Percentiles rank a stretch among this genome's conserved stretches.
These are phyloP conservation scores for Nerophis lumbriciformis DNA, from an alignment of 2,113 vertebrate genomes.

Conservation along the genomic window DNA sequence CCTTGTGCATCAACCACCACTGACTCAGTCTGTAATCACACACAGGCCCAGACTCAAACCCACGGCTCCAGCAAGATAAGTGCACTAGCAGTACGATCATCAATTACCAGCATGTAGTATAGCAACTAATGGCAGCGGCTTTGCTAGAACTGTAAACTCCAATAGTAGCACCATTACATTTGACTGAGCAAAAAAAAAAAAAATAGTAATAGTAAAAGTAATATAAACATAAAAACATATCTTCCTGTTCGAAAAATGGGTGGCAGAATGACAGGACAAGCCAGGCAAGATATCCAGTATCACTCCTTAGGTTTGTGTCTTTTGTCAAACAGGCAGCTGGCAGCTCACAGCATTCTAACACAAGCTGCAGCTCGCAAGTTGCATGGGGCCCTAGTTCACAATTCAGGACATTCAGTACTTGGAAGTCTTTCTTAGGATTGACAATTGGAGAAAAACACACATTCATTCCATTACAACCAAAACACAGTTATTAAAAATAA, in stretches of 20 bases:
- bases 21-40: conserved; percentile 1
- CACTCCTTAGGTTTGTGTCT: conserved; percentile 35
- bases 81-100: background rate
- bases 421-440: conserved; percentile 25
- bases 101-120: background rate
- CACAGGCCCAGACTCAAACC: background rate
- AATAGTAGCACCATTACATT: background rate
- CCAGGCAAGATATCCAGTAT: conserved; percentile 27
- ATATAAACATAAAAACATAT: conserved; percentile 2
- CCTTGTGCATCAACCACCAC: conserved; percentile 4
- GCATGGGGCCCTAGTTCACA: conserved; percentile 41
- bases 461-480: background rate
- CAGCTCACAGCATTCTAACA: conserved; percentile 53
- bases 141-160: background rate
- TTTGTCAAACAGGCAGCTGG: conserved; percentile 37
- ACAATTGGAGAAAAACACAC: conserved; percentile 14
- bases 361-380: conserved; percentile 43
- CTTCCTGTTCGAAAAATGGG: conserved; percentile 12
- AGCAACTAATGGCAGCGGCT: background rate
- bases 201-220: too few relatives aligned
- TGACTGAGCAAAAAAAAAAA: too few relatives aligned
- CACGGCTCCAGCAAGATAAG: background rate
- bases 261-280: conserved; percentile 17
- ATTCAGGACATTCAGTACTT: conserved; percentile 39
- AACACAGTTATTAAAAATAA: background rate